phyloP scores from a whole-genome alignment of 2,888 invertebrate genomes.

The Allygus modestus region DNA sequence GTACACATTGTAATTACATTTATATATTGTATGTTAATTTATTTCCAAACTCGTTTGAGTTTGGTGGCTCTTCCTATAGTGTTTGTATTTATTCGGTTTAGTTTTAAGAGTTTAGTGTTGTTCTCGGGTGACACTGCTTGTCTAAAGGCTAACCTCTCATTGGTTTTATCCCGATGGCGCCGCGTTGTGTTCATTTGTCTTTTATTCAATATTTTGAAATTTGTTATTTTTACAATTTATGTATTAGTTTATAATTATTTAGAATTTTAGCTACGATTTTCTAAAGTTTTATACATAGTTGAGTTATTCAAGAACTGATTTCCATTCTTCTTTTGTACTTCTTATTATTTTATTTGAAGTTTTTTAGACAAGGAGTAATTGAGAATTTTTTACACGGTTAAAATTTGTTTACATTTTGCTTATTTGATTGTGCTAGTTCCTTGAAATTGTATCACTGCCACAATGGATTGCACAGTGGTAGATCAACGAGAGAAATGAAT shows the following conservation, averaged over 20 bases:
- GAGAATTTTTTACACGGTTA: background rate
- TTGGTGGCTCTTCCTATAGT: conserved; percentile 32
- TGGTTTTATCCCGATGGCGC: conserved; percentile 30
- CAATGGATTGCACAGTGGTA: conserved; percentile 34
- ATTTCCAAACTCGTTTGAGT: conserved; percentile 20
- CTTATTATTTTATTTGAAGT: background rate
- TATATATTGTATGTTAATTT: conserved; percentile 39
- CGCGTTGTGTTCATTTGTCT: conserved; percentile 45
- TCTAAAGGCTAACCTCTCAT: conserved; percentile 12
- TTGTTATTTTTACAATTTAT: conserved; percentile 32
- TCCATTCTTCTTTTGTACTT: background rate
- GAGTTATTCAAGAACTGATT: conserved; percentile 23
- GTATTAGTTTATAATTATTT: conserved; percentile 1
- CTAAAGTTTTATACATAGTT: conserved; percentile 22
- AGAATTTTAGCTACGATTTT: conserved; percentile 2
- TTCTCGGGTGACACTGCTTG: background rate
- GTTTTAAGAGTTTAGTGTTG: background rate
- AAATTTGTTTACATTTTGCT: background rate
- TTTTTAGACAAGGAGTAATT: background rate
- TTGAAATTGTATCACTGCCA: conserved; percentile 32
- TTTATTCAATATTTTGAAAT: conserved; percentile 28
- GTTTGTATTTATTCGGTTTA: conserved; percentile 25
- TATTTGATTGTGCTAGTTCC: conserved; percentile 32
- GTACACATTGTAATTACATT: conserved; percentile 37
- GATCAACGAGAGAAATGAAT: background rate